Percentiles rank a stretch among this genome's conserved stretches.
Evolutionary conservation across 2,113 vertebrate genomes (phyloP).

Genomic region (Mesoclemmys tuberculata): DNA sequence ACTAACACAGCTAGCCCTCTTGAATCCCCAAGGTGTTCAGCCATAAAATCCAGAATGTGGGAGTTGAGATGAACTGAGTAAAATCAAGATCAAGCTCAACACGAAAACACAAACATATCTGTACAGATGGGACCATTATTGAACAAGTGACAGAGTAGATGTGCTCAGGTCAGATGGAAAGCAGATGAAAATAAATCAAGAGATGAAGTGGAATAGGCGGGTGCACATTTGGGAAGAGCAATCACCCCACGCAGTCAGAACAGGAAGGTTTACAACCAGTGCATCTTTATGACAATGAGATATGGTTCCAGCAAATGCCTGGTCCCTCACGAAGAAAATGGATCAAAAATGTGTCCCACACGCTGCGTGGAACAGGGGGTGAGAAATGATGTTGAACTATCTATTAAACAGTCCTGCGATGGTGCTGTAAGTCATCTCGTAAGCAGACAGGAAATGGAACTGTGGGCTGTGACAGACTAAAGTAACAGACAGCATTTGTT

Average conservation of each 20-base stretch:
- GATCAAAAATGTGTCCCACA: constrained; percentile 34
- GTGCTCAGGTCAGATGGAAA: constrained; percentile 49
- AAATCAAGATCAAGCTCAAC: neutral
- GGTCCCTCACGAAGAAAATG: constrained; percentile 34
- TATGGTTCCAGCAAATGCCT: neutral
- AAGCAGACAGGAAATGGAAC: constrained; percentile 42
- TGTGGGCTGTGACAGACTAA: constrained; percentile 17
- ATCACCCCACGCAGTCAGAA: constrained; percentile 19
- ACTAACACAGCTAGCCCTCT: neutral
- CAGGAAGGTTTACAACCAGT: neutral
- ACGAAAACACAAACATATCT: neutral
- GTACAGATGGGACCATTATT: constrained; percentile 29
- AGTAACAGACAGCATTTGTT: constrained; percentile 33
- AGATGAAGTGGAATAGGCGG: neutral
- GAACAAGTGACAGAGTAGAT: constrained; percentile 7
- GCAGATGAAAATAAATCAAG: constrained; percentile 57
- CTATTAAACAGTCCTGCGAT: constrained; percentile 25
- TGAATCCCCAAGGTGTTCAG: constrained; percentile 21
- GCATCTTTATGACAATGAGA: constrained; percentile 23
- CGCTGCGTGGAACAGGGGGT: constrained; percentile 2
- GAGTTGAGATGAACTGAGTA: constrained; percentile 34
- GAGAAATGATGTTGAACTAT: constrained; percentile 47
- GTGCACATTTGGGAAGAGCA: constrained; percentile 35
- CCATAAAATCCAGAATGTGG: constrained; percentile 7
- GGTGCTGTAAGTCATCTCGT: constrained; percentile 27